phyloP scores from a whole-genome alignment of 2,797 vertebrate genomes.

The Triplophysa yarkandensis region DNA sequence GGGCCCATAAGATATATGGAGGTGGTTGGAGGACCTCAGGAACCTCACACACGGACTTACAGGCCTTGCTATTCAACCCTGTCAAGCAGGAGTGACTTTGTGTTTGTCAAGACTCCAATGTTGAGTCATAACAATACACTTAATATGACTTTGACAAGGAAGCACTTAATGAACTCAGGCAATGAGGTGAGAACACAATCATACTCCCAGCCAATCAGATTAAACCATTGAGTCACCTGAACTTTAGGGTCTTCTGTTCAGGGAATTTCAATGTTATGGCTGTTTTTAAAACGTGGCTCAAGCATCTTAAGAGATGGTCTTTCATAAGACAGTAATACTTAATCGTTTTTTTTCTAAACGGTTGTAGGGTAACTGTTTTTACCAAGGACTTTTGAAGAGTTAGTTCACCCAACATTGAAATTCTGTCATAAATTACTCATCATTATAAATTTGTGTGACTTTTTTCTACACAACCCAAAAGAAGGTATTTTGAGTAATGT shows the following conservation, averaged over 20 bases:
- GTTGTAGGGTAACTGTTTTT: too few relatives aligned
- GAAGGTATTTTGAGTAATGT: too few relatives aligned
- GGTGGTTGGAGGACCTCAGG: constrained; percentile 87
- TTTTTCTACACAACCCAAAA: too few relatives aligned
- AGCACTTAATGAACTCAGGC: constrained; percentile 79
- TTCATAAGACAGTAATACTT: too few relatives aligned
- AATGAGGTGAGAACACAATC: constrained; percentile 76
- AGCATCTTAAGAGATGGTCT: too few relatives aligned
- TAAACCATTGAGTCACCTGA: neutral
- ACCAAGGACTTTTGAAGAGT: too few relatives aligned
- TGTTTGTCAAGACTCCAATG: constrained; percentile 89
- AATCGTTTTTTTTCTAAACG: too few relatives aligned
- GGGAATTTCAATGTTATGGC: neutral
- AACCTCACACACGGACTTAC: constrained; percentile 87
- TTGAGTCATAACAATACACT: constrained; percentile 82
- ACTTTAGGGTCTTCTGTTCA: neutral
- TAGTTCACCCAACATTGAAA: too few relatives aligned
- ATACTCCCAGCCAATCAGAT: constrained; percentile 23
- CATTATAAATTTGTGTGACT: too few relatives aligned
- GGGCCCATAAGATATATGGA: constrained; percentile 97
- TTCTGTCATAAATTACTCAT: too few relatives aligned
- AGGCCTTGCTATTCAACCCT: constrained; percentile 90
- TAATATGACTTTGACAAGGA: constrained; percentile 82
- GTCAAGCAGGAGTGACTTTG: constrained; percentile 89
- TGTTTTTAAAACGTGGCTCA: neutral